Base-by-base conservation (phyloP, 2,113 vertebrate genomes). In the Pelecanus crispus region DNA sequence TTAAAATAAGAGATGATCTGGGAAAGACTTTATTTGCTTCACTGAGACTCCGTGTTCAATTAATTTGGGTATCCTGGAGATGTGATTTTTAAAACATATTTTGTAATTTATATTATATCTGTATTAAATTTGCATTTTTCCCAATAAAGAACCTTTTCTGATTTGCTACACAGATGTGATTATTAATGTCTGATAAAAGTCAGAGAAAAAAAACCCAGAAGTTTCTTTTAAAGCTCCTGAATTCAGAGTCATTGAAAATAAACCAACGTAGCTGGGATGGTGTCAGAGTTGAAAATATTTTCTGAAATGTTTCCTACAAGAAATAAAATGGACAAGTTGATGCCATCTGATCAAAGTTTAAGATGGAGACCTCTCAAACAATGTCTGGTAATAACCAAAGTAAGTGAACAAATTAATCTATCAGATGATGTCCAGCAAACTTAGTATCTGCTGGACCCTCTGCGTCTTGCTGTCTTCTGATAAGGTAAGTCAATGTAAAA, bases 1-100 rank as follows among this genome's bases (percentile, higher is more conserved):
- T 68, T 99, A 98, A 99, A 93, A 79, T 56, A 38, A 56, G 55
- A 91, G 22, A 66, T 68, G 25, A 73, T 70, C 81, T 85, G 87
- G 53, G 28, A 80, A 75, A 81, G 74, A 91, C 68, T 81, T 66
- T 83, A 31, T 91, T 94, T 94, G 58, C 78, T 96, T 88, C 71
- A 71, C 31, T 59, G 82, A 94, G 63, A 72, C 42, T 94, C 42
- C 11, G 85, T 36, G 50, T 86, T 88, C 67, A 77, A 42, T 91
- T 87, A 77, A 65, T 73, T 75, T 81, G 56, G 31, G 45, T 81
- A 78, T 79, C 62, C 40, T 9, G 19, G n/a, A 93, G 52, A 86
- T 38, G 44, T 83, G 75, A 83, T 92, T 95, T 96, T 89, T 65
- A 80, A 75, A 91, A 55, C 10, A 9, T 42, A 55, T 88, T 95